Base-by-base conservation (phyloP, 2,797 vertebrate species). In the Scolopax bukidnonensis region DNA sequence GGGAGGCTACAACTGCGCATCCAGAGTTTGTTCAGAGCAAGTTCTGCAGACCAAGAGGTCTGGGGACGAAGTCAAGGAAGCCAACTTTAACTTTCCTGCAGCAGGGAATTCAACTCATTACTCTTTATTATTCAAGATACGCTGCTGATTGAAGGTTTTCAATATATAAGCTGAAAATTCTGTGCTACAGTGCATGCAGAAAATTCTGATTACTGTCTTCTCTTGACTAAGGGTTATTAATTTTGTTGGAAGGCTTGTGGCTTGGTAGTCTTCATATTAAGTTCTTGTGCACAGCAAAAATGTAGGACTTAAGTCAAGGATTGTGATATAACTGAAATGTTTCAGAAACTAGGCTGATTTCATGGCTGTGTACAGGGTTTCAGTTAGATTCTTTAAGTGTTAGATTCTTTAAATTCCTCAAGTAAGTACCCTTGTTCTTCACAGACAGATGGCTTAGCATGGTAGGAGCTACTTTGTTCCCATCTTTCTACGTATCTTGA, bases 1-100 rank as follows among this genome's bases (percentile, higher is more conserved):
- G 10, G 28, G 10, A 9, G 57, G 73, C 69, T 51, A 32, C 28
- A 33, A 4, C 24, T 0, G 0, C 0, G 0, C 33, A 28, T 24
- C 24, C 32, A 12, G 59, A 84, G 56, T 16, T 84, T 2, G 4
- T 84, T 75, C 41, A 27, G 75, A 69, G 63, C 16, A 40, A 2
- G 2, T 4, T 59, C n/a, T 2, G 4, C 56, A 74, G 71, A 50
- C 16, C 21, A 16, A 50, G 70, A 78, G 21, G 16, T 56, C 56
- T 84, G 27, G 53, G 47, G 45, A 50, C 60, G 28, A 7, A 10
- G 17, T 78, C 36, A 36, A 36, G 70, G 43, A 86, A 84, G 65
- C 32, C 30, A 75, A 5, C 28, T 78, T 47, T 14, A 10, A 43
- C 14, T 76, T 61, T 10, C 48, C 24, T 67, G 41, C 23, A 68